Percentiles rank a stretch among this genome's conserved stretches.
phyloP scores from a whole-genome alignment of 2,797 vertebrate species.

The Galaxias olidus region DNA sequence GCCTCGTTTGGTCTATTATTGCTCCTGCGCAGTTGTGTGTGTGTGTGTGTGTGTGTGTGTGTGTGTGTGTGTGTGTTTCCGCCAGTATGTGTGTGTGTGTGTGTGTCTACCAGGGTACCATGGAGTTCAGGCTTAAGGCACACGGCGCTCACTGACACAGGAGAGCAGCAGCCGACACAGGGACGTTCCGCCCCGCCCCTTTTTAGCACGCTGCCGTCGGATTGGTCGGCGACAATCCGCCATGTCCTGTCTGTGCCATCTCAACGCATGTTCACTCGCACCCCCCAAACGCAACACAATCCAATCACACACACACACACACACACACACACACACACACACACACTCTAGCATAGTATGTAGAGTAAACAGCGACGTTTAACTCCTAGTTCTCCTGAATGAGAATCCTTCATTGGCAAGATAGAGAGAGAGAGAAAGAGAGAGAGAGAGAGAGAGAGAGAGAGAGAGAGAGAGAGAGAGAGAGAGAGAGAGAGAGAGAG shows the following conservation, averaged over 20 bases:
- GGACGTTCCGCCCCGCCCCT: no score
- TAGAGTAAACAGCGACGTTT: neutral
- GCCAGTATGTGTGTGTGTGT: neutral
- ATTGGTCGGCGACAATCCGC: slow-evolving; percentile 24
- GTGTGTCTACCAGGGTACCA: slow-evolving; percentile 13
- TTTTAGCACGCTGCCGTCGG: neutral
- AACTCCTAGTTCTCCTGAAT: no score
- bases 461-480: slow-evolving; percentile 9
- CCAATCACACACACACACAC: neutral
- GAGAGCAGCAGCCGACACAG: no score
- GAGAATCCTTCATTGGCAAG: neutral
- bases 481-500: slow-evolving; percentile 27
- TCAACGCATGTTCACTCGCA: slow-evolving; percentile 22
- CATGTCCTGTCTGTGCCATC: slow-evolving; percentile 47
- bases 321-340: neutral
- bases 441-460: neutral
- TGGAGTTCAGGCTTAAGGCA: neutral
- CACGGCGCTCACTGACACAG: no score
- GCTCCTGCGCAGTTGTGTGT: neutral
- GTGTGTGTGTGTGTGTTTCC: neutral
- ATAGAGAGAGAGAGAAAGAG: neutral
- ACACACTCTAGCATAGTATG: neutral
- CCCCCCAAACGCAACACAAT: no score
- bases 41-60: slow-evolving; percentile 2
- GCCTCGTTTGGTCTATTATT: neutral